phyloP scores from a whole-genome alignment of 2,888 invertebrate species.

The Parnassius mnemosyne region DNA sequence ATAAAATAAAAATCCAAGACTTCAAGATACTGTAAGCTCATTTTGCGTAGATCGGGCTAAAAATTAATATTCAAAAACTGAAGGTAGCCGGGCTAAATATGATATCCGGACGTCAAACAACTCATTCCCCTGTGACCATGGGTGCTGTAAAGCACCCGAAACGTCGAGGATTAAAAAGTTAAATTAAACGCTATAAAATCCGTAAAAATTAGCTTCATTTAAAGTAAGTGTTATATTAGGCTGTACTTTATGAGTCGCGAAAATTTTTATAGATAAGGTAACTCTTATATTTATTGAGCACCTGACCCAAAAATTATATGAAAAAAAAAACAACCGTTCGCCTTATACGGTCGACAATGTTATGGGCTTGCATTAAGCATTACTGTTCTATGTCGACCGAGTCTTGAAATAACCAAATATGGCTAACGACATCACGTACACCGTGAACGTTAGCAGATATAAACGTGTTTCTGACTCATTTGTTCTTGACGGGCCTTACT shows the following conservation, averaged over 20 bases:
- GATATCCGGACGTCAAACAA: too few species aligned
- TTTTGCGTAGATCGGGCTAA: too few species aligned
- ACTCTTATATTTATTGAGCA: not conserved
- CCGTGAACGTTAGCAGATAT: constrained; percentile 48
- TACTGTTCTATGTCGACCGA: constrained; percentile 40
- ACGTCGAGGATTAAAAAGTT: too few species aligned
- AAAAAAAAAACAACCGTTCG: constrained; percentile 1
- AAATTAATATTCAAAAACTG: too few species aligned
- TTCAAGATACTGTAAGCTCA: too few species aligned
- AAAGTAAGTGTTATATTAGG: constrained; percentile 10
- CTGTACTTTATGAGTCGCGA: constrained; percentile 4
- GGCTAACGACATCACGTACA: constrained; percentile 51
- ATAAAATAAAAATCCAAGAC: too few species aligned
- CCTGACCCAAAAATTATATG: constrained; percentile 10
- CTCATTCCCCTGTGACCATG: too few species aligned
- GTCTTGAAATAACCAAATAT: constrained; percentile 59
- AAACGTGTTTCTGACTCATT: constrained; percentile 57
- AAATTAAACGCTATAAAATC: too few species aligned
- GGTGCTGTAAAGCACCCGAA: too few species aligned
- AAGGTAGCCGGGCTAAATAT: too few species aligned
- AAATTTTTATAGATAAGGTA: not conserved
- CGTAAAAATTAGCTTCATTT: too few species aligned
- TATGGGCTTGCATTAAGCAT: constrained; percentile 1
- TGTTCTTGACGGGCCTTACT: constrained; percentile 26
- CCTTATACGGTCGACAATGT: constrained; percentile 7